These are phyloP conservation scores for Ahaetulla prasina DNA, from an alignment of 2,113 vertebrate genomes.

Conservation along the genomic window DNA sequence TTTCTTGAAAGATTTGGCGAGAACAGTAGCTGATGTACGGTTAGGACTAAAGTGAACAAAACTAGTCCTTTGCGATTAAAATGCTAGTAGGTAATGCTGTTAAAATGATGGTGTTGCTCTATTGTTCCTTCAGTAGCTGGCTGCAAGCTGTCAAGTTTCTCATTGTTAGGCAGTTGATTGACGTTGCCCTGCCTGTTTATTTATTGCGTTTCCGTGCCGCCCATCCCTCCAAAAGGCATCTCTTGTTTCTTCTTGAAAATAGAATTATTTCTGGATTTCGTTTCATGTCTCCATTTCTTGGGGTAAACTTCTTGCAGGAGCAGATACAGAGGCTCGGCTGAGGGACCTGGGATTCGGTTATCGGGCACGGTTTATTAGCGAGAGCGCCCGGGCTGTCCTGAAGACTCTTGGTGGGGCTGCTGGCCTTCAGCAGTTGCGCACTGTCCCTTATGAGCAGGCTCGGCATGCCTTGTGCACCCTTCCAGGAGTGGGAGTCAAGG, in stretches of 20 bases:
- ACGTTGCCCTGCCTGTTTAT: neutral
- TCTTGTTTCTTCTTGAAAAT: neutral
- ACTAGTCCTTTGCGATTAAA: neutral
- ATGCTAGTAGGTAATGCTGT: neutral
- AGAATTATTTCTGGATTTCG: neutral
- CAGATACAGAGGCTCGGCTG: constrained; percentile 73
- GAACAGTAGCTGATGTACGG: neutral
- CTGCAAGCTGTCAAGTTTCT: neutral
- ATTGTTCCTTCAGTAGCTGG: neutral
- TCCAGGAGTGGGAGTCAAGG: constrained; percentile 90
- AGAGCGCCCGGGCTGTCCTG: constrained; percentile 77
- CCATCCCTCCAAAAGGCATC: neutral
- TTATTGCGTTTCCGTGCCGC: neutral
- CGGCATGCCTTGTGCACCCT: constrained; percentile 77
- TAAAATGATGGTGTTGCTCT: neutral
- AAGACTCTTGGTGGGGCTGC: constrained; percentile 56
- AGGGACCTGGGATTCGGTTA: constrained; percentile 89
- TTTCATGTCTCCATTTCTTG: neutral
- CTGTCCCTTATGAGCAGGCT: constrained; percentile 74
- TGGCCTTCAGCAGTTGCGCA: constrained; percentile 80
- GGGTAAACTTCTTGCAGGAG: constrained; percentile 58
- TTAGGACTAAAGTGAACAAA: neutral
- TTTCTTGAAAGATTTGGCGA: neutral
- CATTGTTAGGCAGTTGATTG: neutral
- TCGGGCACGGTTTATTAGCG: constrained; percentile 83